phyloP scores from a whole-genome alignment of 2,113 vertebrate species.

The Trinectes maculatus region DNA sequence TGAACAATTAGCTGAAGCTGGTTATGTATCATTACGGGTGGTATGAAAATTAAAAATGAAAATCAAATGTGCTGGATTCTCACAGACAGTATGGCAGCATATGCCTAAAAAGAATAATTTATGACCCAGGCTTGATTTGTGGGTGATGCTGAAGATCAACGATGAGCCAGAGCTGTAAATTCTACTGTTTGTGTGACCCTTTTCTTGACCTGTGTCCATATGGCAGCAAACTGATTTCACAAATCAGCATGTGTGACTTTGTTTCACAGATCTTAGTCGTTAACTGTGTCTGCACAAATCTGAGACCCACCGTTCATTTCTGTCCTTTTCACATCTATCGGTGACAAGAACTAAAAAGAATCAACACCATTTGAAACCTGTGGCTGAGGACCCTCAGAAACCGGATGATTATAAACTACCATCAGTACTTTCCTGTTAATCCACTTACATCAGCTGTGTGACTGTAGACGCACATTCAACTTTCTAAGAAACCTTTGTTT shows the following conservation, averaged over 20 bases:
- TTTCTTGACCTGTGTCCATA: no score
- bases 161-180: slow-evolving; percentile 6
- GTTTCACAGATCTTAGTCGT: no score
- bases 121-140: neutral
- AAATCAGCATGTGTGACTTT: no score
- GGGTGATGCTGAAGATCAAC: slow-evolving; percentile 2
- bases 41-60: neutral
- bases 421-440: neutral
- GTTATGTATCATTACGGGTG: neutral
- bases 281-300: no score
- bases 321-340: no score
- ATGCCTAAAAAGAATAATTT: slow-evolving; percentile 8
- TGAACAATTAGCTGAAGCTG: neutral
- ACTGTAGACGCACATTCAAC: neutral
- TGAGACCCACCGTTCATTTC: no score
- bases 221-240: no score
- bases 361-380: no score
- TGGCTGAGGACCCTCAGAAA: no score
- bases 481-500: neutral
- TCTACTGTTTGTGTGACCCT: neutral
- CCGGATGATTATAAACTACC: no score
- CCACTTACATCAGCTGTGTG: neutral
- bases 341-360: no score
- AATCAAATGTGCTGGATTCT: slow-evolving; percentile 3
- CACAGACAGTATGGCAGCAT: neutral